Evolutionary conservation across 2,113 vertebrate species (phyloP).

Genomic region (Catharus minimus): DNA sequence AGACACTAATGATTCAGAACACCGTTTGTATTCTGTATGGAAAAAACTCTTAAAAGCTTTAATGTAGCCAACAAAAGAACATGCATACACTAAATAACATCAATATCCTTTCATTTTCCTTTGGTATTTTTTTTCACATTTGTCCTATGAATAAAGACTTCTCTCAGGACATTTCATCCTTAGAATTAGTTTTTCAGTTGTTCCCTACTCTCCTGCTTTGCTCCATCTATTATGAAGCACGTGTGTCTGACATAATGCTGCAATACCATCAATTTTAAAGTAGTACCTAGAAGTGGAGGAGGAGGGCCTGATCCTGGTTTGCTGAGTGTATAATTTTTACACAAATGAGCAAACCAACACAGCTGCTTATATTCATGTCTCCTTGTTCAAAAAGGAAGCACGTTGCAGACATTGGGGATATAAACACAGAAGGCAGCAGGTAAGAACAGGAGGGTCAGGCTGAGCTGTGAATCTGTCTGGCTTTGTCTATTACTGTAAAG

Average conservation of each 20-base stretch:
- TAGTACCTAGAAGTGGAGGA: background rate
- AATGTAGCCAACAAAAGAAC: background rate
- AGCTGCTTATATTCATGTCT: background rate
- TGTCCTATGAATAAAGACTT: background rate
- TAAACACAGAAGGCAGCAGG: conserved; percentile 35
- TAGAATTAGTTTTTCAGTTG: conserved; percentile 25
- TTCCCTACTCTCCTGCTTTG: background rate
- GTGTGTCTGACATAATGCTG: background rate
- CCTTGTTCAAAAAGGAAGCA: background rate
- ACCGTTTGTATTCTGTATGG: too few relatives aligned
- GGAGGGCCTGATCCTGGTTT: background rate
- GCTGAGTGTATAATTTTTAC: conserved; percentile 23
- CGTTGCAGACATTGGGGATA: background rate
- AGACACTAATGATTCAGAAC: background rate
- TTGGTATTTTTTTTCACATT: background rate
- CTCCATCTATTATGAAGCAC: background rate
- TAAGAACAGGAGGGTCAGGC: conserved; percentile 18
- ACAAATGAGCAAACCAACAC: conserved; percentile 3
- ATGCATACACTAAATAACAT: background rate
- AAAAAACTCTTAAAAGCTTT: background rate
- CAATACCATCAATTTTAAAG: conserved; percentile 33
- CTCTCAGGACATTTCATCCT: background rate
- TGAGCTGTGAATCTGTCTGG: conserved; percentile 26
- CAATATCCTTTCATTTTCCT: background rate
- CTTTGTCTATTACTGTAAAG: conserved; percentile 27